Conservation (phyloP, 2,888 invertebrate genomes). For the Apotomis betuletana region DNA sequence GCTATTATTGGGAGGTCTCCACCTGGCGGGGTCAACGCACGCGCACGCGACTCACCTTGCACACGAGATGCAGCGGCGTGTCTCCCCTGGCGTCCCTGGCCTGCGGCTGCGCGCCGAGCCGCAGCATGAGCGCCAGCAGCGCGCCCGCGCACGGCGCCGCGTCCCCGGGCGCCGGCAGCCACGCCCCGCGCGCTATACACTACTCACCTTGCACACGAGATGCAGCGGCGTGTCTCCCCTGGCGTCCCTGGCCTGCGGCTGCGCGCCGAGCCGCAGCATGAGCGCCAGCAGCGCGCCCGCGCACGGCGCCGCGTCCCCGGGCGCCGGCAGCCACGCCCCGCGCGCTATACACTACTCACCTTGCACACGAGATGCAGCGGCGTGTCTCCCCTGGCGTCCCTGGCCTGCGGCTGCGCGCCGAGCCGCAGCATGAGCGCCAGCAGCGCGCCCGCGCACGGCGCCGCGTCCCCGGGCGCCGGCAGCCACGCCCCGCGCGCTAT, state of each 20-base stretch:
- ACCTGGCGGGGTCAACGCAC: too few relatives aligned
- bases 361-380: constrained; percentile 93
- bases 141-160: constrained; percentile 46
- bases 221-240: constrained; percentile 95
- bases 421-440: constrained; percentile 88
- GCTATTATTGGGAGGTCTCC: too few relatives aligned
- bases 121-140: constrained; percentile 85
- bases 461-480: constrained; percentile 46
- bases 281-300: constrained; percentile 78
- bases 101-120: constrained; percentile 92
- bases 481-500: constrained; percentile 66
- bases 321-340: constrained; percentile 43
- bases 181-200: constrained; percentile 54
- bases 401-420: constrained; percentile 91
- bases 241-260: constrained; percentile 90
- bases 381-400: constrained; percentile 93
- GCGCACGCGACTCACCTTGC: constrained; percentile 77
- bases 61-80: constrained; percentile 93
- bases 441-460: constrained; percentile 46
- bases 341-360: constrained; percentile 68
- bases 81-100: constrained; percentile 92
- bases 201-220: constrained; percentile 87
- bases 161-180: constrained; percentile 47
- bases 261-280: constrained; percentile 90
- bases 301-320: constrained; percentile 47